Evolutionary conservation across 2,797 vertebrate genomes (phyloP).

Genomic region (Morus bassanus): DNA sequence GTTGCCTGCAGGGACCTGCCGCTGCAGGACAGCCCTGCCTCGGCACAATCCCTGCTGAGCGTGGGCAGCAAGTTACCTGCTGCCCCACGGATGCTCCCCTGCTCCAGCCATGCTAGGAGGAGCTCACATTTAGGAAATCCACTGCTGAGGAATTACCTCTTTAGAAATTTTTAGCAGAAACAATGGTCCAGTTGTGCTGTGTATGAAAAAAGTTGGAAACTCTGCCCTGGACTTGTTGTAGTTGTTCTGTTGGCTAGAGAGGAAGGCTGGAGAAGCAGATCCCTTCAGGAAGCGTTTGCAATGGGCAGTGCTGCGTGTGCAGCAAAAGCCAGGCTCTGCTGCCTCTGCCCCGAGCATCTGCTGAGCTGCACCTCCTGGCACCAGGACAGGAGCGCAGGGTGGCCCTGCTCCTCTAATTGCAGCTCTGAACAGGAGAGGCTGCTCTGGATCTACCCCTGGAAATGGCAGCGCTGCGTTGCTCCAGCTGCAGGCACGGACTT

Average conservation of each 20-base stretch:
- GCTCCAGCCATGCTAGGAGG: background rate
- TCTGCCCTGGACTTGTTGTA: background rate
- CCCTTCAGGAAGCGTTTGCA: background rate
- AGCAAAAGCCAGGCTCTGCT: background rate
- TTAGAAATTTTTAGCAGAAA: background rate
- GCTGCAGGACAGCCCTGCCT: background rate
- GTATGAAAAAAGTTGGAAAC: background rate
- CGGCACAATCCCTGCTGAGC: accelerated
- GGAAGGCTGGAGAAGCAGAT: background rate
- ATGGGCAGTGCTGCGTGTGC: background rate
- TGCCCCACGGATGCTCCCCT: accelerated
- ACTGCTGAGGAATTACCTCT: background rate
- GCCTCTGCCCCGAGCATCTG: background rate
- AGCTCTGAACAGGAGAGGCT: background rate
- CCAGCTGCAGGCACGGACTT: background rate
- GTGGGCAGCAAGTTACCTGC: background rate
- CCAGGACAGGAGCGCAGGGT: background rate
- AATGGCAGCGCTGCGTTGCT: background rate
- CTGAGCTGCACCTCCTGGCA: accelerated
- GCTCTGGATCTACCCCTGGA: background rate
- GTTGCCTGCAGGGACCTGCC: background rate
- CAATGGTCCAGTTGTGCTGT: background rate
- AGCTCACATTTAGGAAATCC: background rate
- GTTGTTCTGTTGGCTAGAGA: background rate
- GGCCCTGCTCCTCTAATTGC: background rate